phyloP scores from a whole-genome alignment of 2,888 invertebrate species.

The Andrena camellia region DNA sequence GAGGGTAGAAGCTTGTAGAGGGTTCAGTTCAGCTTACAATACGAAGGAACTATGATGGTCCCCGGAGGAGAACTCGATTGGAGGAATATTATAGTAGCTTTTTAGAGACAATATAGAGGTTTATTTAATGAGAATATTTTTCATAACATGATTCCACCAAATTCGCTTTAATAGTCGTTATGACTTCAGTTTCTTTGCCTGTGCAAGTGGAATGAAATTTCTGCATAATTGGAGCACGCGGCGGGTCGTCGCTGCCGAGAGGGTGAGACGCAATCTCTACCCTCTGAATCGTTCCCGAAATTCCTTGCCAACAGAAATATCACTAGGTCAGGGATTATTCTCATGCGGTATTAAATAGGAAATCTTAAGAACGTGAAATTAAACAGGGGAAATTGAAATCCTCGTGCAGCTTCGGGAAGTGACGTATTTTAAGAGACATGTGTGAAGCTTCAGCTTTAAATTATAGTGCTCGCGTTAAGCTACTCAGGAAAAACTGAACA shows the following conservation, averaged over 20 bases:
- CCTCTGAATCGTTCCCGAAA: slow-evolving; percentile 17
- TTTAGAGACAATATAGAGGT: too few relatives aligned
- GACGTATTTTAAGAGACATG: background rate
- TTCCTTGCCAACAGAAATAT: slow-evolving; percentile 27
- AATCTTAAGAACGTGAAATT: slow-evolving; percentile 20
- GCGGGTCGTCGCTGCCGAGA: background rate
- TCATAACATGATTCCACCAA: background rate
- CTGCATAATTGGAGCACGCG: slow-evolving; percentile 12
- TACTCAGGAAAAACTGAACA: background rate
- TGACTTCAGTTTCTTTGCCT: background rate
- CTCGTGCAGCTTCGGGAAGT: background rate
- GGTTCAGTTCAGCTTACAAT: too few relatives aligned
- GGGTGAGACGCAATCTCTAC: slow-evolving; percentile 14
- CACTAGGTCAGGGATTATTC: slow-evolving; percentile 28
- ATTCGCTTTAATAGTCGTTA: slow-evolving; percentile 7
- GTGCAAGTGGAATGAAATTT: slow-evolving; percentile 20
- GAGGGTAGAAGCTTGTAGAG: too few relatives aligned
- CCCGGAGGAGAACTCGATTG: too few relatives aligned
- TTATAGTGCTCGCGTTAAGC: background rate
- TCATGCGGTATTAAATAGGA: slow-evolving; percentile 31
- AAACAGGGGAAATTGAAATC: slow-evolving; percentile 1
- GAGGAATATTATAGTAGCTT: too few relatives aligned
- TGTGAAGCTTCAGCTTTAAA: background rate
- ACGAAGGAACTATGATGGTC: too few relatives aligned
- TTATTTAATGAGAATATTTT: background rate